A percentile compares a stretch with the other conserved stretches of the same genome.
phyloP scores from a whole-genome alignment of 2,113 vertebrate genomes.

The Nothobranchius kuhntae region DNA sequence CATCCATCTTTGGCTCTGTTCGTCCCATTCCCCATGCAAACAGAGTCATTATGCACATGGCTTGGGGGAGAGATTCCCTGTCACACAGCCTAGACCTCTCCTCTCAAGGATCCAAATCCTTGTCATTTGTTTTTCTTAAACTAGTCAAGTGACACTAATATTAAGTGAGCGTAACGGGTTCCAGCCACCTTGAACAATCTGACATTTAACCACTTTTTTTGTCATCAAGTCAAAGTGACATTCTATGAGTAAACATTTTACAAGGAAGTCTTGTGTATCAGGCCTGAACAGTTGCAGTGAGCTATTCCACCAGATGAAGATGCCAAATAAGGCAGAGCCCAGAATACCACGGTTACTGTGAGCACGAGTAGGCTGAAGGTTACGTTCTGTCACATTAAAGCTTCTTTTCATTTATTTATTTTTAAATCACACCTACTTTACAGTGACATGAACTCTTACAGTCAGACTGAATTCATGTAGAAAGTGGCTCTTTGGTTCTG shows the following conservation, averaged over 20 bases:
- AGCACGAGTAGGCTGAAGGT: conserved; percentile 1
- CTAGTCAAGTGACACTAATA: conserved; percentile 62
- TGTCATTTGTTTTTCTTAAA: conserved; percentile 64
- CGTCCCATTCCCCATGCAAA: conserved; percentile 65
- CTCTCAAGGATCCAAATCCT: conserved; percentile 51
- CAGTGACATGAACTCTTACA: not conserved
- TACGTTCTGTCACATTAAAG: not conserved
- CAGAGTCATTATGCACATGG: conserved; percentile 68
- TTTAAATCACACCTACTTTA: not conserved
- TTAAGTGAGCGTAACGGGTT: conserved; percentile 54
- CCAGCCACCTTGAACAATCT: conserved; percentile 53
- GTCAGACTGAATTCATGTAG: conserved; percentile 9
- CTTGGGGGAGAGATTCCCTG: conserved; percentile 61
- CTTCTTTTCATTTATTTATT: conserved; percentile 1
- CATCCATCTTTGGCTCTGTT: conserved; percentile 72
- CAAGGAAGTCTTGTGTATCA: not conserved
- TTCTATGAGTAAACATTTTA: conserved; percentile 34
- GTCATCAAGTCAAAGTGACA: conserved; percentile 37
- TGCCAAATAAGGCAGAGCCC: not conserved
- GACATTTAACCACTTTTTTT: conserved; percentile 33
- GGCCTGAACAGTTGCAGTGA: not conserved
- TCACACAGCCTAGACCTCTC: conserved; percentile 56
- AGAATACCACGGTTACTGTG: not conserved
- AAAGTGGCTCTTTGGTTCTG: not conserved
- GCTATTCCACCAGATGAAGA: conserved; percentile 9